Base-by-base conservation (phyloP, 2,113 vertebrate species). In the Neoarius graeffei region DNA sequence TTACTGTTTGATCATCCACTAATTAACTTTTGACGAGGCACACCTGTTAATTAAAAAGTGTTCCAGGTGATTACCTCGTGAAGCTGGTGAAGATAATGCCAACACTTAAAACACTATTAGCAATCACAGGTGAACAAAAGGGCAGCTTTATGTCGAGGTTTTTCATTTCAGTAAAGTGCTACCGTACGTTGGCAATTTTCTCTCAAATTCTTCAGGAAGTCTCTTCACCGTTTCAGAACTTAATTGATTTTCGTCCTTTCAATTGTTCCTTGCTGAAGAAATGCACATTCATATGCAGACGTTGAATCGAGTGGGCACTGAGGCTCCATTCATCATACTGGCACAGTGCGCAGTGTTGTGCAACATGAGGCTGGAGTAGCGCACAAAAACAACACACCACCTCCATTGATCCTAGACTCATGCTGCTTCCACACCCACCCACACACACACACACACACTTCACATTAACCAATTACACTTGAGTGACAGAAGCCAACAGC, bases 261-360 rank as follows among this genome's bases (percentile, higher is more conserved):
- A 17, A 7, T 48, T 48, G 67, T 74, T 85, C 57, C 56, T 42
- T 30, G 35, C 8, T 20, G 35, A 59, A 59, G 27, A 62, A 62
- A 56, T 7, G 2, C 30, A 69, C 7, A 54, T 71, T 76, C 23
- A 88, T 62, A 88, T 8, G 17, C 69, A 35, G 48, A 77, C 64
- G 62, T 42, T 14, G 25, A 56, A 83, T 48, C n/a, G 71, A 84
- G 30, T 79, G 30, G 74, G 27, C 64, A 85, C 77, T 60, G 79
- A 59, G 10, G 30, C 66, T 82, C 35, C 86, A 87, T 83, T 87
- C 86, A 74, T 73, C 84, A 89, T 82, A 50, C n/a, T 80, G 83
- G 83, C 88, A 86, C 52, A 11, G 35, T 19, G 48, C 52, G 60
- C 23, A 80, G 62, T 56, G 67, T 52, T 81, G 77, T 82, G 48